Evolutionary conservation across 1,140 invertebrate species (phyloP).

Genomic region (Centruroides vittatus): DNA sequence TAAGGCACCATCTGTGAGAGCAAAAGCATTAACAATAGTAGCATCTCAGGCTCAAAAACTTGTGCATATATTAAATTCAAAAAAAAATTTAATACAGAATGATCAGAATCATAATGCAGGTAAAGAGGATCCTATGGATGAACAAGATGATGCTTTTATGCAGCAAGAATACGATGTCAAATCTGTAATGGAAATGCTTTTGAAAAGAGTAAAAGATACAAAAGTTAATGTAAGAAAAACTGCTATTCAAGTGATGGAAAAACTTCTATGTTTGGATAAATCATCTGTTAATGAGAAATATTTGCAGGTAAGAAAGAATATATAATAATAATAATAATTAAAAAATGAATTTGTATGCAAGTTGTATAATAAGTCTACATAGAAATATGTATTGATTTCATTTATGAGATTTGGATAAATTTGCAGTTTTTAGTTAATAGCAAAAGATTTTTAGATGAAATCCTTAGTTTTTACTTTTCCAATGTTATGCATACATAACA

Average conservation of each 20-base stretch:
- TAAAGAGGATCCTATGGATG: neutral
- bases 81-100: neutral
- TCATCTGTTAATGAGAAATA: constrained; percentile 26
- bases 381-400: too few relatives aligned
- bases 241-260: constrained; percentile 37
- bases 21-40: constrained; percentile 39
- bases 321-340: too few relatives aligned
- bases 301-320: constrained; percentile 24
- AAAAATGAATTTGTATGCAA: too few relatives aligned
- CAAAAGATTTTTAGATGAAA: too few relatives aligned
- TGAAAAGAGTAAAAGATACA: constrained; percentile 36
- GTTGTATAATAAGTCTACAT: too few relatives aligned
- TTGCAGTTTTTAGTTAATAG: too few relatives aligned
- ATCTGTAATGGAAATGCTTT: constrained; percentile 27
- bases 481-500: too few relatives aligned
- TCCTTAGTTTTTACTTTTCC: too few relatives aligned
- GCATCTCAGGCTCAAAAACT: constrained; percentile 25
- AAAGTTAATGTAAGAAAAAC: constrained; percentile 42
- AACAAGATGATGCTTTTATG: neutral
- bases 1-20: constrained; percentile 38
- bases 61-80: neutral
- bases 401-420: too few relatives aligned
- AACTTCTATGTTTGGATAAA: constrained; percentile 24
- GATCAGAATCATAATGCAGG: neutral
- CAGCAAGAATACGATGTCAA: constrained; percentile 18